Conservation (phyloP, 2,888 invertebrate species). For the Eupithecia exiguata region DNA sequence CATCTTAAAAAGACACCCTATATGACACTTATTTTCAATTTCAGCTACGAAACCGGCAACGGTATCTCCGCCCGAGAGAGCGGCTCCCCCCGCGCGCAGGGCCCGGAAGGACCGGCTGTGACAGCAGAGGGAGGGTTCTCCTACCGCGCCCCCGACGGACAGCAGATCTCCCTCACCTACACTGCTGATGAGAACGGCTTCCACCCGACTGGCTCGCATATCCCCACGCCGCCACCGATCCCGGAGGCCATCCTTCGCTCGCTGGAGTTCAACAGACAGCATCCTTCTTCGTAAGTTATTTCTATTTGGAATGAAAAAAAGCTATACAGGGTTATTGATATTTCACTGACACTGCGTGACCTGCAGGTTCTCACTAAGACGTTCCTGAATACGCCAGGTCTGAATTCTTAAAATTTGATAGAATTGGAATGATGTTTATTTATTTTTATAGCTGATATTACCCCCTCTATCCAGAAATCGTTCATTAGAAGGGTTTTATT, state of each 20-base stretch:
- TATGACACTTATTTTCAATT: slow-evolving; percentile 11
- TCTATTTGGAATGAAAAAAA: too few species aligned
- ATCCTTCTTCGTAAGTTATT: slow-evolving; percentile 65
- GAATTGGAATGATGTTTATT: too few species aligned
- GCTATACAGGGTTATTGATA: too few species aligned
- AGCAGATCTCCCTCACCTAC: slow-evolving; percentile 85
- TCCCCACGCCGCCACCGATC: slow-evolving; percentile 84
- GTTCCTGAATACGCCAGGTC: too few species aligned
- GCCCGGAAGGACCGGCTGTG: slow-evolving; percentile 74
- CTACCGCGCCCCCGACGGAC: slow-evolving; percentile 86
- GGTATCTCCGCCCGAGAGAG: slow-evolving; percentile 84
- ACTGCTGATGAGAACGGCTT: slow-evolving; percentile 88
- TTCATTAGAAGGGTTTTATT: too few species aligned
- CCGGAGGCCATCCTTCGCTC: slow-evolving; percentile 81
- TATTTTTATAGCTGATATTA: too few species aligned
- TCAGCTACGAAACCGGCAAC: slow-evolving; percentile 85
- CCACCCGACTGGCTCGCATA: slow-evolving; percentile 83
- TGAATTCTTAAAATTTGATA: too few species aligned
- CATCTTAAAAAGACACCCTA: too few species aligned
- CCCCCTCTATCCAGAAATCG: too few species aligned
- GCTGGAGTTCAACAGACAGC: slow-evolving; percentile 67
- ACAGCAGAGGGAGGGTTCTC: slow-evolving; percentile 86
- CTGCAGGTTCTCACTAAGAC: too few species aligned
- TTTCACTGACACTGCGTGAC: too few species aligned
- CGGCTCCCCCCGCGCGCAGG: slow-evolving; percentile 79